Evolutionary conservation across 2,113 vertebrate species (phyloP), one percentile per base, ranked within the genome.

Genomic region (Nothocercus julius): DNA sequence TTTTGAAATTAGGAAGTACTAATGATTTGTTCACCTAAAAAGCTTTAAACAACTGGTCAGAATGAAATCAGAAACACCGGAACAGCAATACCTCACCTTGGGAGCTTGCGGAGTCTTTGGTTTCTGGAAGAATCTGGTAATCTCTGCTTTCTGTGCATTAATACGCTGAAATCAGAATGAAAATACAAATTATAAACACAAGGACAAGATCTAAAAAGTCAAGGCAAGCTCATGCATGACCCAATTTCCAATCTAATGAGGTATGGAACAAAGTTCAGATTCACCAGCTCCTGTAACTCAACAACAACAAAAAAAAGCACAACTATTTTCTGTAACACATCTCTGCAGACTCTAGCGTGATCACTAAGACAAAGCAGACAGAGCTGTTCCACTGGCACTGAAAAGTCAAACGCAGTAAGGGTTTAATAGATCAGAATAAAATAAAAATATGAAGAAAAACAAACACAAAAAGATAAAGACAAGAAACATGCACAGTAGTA

Each of bases 61-160:
- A 27, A 51, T 59, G 59, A 77, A 77, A 59, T 6, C 1, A 3
- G 56, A 17, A 49, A 27, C 19, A 28, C 3, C 62, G 53, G 32
- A 22, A 38, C 8, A 72, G 53, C 24, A 22, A 56, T 0, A 13
- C 34, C 96, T 98, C 94, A 99, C 99, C 98, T 99, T 99, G 54
- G 99, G 99, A 77, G 97, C 98, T 70, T 98, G 98, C 2, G 98
- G 99, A 54, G 98, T 98, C 97, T 99, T 99, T 93, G 99, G 94
- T 96, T 99, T 99, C 97, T 99, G 99, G 61, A 99, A 98, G 98
- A 99, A 99, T 63, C 99, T 97, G 0, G 99, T 99, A 75, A 99
- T 99, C 96, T 98, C 99, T 2, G 99, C 98, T 87, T 99, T 99
- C 97, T 98, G 99, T 8, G 99, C 99, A 97, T 99, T 99, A 38